A percentile compares a stretch with the other conserved stretches of the same genome.
Conservation (phyloP, 2,797 vertebrate species). For the Propithecus deckenii region DNA sequence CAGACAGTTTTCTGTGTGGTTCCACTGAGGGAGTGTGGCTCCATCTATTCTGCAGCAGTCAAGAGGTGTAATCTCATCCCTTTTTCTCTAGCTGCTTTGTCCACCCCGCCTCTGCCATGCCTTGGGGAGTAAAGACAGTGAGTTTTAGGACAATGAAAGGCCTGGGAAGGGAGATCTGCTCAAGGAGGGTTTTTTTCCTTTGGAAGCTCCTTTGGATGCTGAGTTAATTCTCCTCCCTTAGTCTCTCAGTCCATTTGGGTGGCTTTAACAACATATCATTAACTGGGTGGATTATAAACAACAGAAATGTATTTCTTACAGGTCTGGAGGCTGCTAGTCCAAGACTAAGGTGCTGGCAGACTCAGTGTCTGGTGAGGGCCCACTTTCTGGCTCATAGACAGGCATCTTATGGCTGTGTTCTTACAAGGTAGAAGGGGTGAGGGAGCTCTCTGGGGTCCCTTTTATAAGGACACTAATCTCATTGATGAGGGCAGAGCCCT, state of each 20-base stretch:
- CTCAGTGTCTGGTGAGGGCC: background rate
- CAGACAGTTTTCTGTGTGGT: background rate
- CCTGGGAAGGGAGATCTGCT: no score
- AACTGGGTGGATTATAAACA: background rate
- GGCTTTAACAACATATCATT: background rate
- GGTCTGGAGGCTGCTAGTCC: background rate
- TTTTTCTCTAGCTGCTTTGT: background rate
- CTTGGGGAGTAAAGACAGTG: background rate
- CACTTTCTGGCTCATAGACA: background rate
- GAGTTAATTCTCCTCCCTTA: background rate
- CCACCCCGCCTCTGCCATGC: background rate
- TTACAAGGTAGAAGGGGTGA: background rate
- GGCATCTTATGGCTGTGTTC: background rate
- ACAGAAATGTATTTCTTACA: background rate
- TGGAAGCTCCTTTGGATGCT: background rate
- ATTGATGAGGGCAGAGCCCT: background rate
- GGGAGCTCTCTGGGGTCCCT: background rate
- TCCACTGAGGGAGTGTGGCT: background rate
- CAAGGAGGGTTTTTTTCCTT: background rate
- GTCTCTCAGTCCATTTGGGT: no score
- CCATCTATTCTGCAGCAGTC: background rate
- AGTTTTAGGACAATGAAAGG: no score
- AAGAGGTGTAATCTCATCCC: rapidly evolving
- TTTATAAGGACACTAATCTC: background rate
- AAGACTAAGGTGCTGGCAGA: background rate